Base-by-base conservation (phyloP, 2,888 invertebrate genomes). In the Lasioglossum marginatum region DNA sequence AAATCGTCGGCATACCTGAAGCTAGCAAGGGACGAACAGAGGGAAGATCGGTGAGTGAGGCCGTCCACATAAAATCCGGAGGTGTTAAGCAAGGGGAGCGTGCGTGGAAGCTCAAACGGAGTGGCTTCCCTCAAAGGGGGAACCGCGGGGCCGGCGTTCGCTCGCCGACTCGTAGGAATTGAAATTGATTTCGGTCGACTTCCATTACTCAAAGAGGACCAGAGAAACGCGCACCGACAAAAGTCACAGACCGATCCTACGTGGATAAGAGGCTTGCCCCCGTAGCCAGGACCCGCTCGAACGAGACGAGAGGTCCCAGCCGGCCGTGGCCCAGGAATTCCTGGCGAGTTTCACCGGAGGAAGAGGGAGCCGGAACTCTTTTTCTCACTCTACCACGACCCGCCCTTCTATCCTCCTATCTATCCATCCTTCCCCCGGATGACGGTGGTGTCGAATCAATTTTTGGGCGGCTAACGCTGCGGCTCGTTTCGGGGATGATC, bases 181-280 rank as follows among this genome's bases (percentile, higher is more conserved):
- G 92, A 92, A 93, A 93, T 93, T 93, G 93, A 93, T 93, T 93
- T 93, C 93, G 93, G 92, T 91, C 91, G 92, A 92, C 91, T 93
- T 93, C 92, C 93, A 93, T 93, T 93, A 93, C 93, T 93, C 93
- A 93, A 93, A 90, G 92, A 88, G 92, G 89, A 91, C 88, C 90
- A 81, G 87, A 86, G 92, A 91, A 92, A 52, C 91, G 91, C 89
- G 92, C 90, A 93, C 93, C 93, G 92, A 93, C 93, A 93, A 92
- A 93, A 92, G 93, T 93, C 92, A 90, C 84, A 82, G 91, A 91
- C 87, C 91, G 93, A 93, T 93, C 91, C 89, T 91, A 82, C 91
- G 87, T 86, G 92, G 93, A 93, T 93, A 93, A 93, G 93, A 84
- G 89, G 86, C 82, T 81, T 79, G 86, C 84, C 85, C 83, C 82